Evolutionary conservation across 2,113 vertebrate species (phyloP).

Genomic region (Myotis lucifugus): DNA sequence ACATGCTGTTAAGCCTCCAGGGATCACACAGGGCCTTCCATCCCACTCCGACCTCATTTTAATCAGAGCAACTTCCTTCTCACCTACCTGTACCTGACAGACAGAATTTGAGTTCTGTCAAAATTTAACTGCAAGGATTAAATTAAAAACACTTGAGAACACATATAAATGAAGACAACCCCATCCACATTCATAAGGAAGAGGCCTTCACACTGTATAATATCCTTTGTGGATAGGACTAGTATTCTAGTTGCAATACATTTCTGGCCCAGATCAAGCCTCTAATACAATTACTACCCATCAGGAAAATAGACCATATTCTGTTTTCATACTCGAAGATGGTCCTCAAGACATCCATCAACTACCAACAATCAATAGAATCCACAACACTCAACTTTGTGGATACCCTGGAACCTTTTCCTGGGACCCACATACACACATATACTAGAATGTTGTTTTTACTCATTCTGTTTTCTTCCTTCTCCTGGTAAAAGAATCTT

Average conservation of each 20-base stretch:
- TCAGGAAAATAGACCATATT: background rate
- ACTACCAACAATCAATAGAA: background rate
- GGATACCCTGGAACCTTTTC: background rate
- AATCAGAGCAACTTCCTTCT: background rate
- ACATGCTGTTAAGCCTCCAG: background rate
- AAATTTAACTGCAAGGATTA: background rate
- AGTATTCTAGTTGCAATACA: background rate
- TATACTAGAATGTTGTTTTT: background rate
- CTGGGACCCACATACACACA: background rate
- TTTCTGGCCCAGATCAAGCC: background rate
- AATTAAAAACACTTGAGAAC: background rate
- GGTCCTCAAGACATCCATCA: background rate
- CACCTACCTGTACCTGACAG: background rate
- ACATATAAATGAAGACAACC: background rate
- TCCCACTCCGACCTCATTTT: background rate
- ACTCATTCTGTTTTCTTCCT: background rate
- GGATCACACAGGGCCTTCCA: background rate
- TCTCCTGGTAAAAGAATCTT: background rate
- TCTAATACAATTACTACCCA: background rate
- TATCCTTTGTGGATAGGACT: background rate
- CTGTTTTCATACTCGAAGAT: background rate
- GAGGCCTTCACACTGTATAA: background rate
- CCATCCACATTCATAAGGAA: background rate
- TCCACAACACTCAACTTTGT: background rate
- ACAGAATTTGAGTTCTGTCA: background rate